Evolutionary conservation across 1,140 invertebrate genomes (phyloP).

Genomic region (Heliconius himera): DNA sequence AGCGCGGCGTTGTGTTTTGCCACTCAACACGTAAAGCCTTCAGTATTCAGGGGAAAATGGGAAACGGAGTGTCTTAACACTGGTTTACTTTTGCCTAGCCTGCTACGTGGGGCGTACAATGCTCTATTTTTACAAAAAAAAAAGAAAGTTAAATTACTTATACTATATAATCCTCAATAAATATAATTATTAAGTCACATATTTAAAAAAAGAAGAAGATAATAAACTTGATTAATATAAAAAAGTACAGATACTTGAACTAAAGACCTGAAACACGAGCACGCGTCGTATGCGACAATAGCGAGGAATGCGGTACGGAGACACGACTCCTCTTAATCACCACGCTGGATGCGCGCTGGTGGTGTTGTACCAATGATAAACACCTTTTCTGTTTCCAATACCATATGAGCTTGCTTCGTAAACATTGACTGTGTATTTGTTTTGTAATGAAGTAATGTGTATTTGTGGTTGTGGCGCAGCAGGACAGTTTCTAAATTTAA

Average conservation of each 20-base stretch:
- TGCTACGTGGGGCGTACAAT: too few species aligned
- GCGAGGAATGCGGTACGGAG: constrained; percentile 35
- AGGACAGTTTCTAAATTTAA: too few species aligned
- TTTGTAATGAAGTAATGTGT: not conserved
- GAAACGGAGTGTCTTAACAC: too few species aligned
- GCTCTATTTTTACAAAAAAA: too few species aligned
- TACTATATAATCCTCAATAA: not conserved
- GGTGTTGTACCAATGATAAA: constrained; percentile 13
- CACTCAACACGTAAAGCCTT: too few species aligned
- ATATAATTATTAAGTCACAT: not conserved
- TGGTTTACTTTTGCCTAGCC: too few species aligned
- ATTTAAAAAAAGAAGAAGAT: not conserved
- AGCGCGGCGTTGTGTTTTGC: too few species aligned
- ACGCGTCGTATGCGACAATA: constrained; percentile 31
- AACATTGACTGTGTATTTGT: not conserved
- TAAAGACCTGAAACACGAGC: constrained; percentile 25
- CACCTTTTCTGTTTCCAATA: not conserved
- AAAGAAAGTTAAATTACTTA: not conserved
- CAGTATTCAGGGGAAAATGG: too few species aligned
- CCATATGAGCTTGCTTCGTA: not conserved
- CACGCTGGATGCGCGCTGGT: constrained; percentile 15
- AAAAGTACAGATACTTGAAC: not conserved
- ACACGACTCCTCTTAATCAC: constrained; percentile 35
- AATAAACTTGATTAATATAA: not conserved
- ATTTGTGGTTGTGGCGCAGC: not conserved